Conservation (phyloP, 2,113 vertebrate genomes). For the Acrocephalus arundinaceus region DNA sequence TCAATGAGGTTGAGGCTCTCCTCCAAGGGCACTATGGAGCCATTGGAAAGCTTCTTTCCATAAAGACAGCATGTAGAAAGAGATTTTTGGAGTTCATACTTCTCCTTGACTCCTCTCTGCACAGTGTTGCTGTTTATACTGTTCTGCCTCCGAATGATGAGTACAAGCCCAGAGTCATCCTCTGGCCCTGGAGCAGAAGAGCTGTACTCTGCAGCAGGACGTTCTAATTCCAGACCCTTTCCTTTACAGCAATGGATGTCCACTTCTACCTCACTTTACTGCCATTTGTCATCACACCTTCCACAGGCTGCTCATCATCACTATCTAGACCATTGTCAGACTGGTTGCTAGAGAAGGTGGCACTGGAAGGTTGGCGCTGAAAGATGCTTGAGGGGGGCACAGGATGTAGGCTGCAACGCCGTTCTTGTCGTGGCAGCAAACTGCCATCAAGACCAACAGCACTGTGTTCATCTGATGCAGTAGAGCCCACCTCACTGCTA, state of each 20-base stretch:
- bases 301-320: conserved; percentile 90
- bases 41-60: conserved; percentile 93
- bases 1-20: conserved; percentile 95
- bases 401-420: conserved; percentile 91
- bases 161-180: conserved; percentile 64
- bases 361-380: conserved; percentile 90
- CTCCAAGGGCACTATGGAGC: conserved; percentile 91
- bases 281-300: conserved; percentile 91
- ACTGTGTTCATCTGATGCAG: conserved; percentile 90
- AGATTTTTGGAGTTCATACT: conserved; percentile 88
- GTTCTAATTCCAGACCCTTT: conserved; percentile 60
- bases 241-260: conserved; percentile 93
- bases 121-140: conserved; percentile 84
- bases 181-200: conserved; percentile 45
- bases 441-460: conserved; percentile 72
- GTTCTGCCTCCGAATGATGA: conserved; percentile 84
- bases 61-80: conserved; percentile 89
- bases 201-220: not conserved
- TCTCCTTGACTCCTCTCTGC: conserved; percentile 81
- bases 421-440: conserved; percentile 78
- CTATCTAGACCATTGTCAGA: conserved; percentile 96
- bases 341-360: conserved; percentile 92
- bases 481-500: conserved; percentile 95
- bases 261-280: conserved; percentile 94
- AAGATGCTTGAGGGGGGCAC: conserved; percentile 78